Base-by-base conservation (phyloP, 2,888 invertebrate species). In the Peribatodes rhomboidaria region DNA sequence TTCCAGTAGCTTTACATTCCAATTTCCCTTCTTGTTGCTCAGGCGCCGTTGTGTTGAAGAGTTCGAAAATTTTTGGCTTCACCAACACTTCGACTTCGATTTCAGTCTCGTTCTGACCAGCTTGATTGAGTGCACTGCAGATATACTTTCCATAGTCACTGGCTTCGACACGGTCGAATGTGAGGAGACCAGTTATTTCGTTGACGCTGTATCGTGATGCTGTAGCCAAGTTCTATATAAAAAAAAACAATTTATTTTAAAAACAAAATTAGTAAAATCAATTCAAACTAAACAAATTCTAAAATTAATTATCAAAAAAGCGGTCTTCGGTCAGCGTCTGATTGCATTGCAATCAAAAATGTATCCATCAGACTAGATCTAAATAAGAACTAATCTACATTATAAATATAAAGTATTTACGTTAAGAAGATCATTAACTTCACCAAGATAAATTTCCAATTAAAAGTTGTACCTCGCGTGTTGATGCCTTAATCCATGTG, bases 61-160 rank as follows among this genome's bases (percentile, higher is more conserved):
- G 94, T 79, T 97, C 97, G 81, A 95, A 96, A 79, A 98, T 96
- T 79, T 95, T 96, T 0, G 98, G 98, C 74, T 96, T 96, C 0
- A 97, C 96, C 50, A 97, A 92, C 0, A 96, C 94, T 73, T 95
- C 95, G 18, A 98, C 94, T 81, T 95, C 95, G 18, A 96, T 95
- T 69, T 94, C 94, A 2, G 94, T 94, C 78, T 96, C 95, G 1
- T 95, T 95, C 44, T 94, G 94, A 1, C 97, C 98, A 8, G 98
- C 98, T 31, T 94, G 94, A 81, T 98, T 98, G 68, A 94, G 94
- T 1, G 98, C 98, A 31, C 94, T 95, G 82, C 98, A 98, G 58
- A 95, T 96, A 84, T 97, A 98, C 69, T 95, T 94, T 0, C 97
- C 97, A 67, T 96, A 95, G 80, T 98, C 98, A 50, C 96, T 96